Conservation (phyloP, 35 echinoderm and acorn worm genomes). For the Ophiothrix spiculata region DNA sequence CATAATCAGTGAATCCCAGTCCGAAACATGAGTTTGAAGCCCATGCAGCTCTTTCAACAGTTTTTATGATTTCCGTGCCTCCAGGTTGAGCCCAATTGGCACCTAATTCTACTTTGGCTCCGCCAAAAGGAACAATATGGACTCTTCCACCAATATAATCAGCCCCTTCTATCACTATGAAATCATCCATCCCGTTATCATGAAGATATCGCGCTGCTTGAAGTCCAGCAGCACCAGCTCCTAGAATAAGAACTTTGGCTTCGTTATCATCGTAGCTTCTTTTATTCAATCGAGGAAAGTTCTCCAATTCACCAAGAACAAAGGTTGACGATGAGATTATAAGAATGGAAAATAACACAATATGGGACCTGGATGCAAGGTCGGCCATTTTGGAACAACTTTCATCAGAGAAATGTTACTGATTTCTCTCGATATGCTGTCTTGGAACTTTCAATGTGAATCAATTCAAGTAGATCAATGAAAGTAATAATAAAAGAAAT, state of each 20-base stretch:
- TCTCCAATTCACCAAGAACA: too few relatives aligned
- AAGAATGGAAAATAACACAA: too few relatives aligned
- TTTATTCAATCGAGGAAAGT: too few relatives aligned
- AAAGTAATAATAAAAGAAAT: too few relatives aligned
- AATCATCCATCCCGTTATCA: constrained; percentile 39
- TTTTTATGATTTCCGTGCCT: neutral
- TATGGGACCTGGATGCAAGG: too few relatives aligned
- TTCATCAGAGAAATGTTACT: too few relatives aligned
- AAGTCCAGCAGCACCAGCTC: constrained; percentile 30
- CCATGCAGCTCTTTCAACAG: constrained; percentile 14
- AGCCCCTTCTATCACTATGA: constrained; percentile 31
- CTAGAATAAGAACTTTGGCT: constrained; percentile 46
- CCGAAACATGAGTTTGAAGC: constrained; percentile 4
- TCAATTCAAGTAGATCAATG: too few relatives aligned
- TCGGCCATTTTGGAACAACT: too few relatives aligned
- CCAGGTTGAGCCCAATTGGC: constrained; percentile 50
- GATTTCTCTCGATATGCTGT: too few relatives aligned
- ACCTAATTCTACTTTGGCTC: constrained; percentile 25
- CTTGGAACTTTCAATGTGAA: too few relatives aligned
- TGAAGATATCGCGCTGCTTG: constrained; percentile 34
- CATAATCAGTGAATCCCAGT: constrained; percentile 9
- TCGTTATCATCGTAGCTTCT: constrained; percentile 24
- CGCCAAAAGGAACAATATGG: constrained; percentile 28
- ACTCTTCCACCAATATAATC: constrained; percentile 34
- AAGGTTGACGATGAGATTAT: too few relatives aligned